Base-by-base conservation (phyloP, 2,888 invertebrate genomes). In the Saturnia japonica region DNA sequence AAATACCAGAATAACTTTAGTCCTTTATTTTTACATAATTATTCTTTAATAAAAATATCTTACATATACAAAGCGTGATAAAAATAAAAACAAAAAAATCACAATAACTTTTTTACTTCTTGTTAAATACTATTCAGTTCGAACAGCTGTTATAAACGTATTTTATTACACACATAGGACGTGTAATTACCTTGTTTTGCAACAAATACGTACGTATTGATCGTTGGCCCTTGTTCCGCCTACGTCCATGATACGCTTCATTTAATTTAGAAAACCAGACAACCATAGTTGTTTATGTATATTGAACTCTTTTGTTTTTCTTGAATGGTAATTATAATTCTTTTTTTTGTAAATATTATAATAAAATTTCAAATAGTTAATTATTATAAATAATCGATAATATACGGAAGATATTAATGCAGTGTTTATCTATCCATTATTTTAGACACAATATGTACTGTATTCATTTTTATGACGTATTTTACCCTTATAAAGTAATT, bases 161-260 rank as follows among this genome's bases (percentile, higher is more conserved):
- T 34, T 22, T 60, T 60, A 28, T 60, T 60, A 60, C 28, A 54
- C n/a, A 54, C 54, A 54, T 40, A 64, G 47, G 43, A 12, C 22
- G 22, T 7, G 34, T 40, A 40, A 40, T 64, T 64, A 47, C 66
- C n/a, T 69, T 66, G 51, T 66, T 66, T 51, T 66, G 64, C 69
- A 47, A 66, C 22, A 42, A 66, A 64, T 51, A 57, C 42, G n/a
- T 47, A 69, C 40, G 66, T 69, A 69, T 69, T 69, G 69, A 69
- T 47, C 64, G 64, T 69, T 66, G 69, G 57, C 69, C 69, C 69
- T 66, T 60, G 57, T 47, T 40, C 16, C 64, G 69, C 69, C 69
- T 64, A 69, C 69, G 64, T 60, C 28, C 25, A 51, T 19, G 34
- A 28, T 40, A 25, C 57, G 57, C 57, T 25, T 60, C 14, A 60